A percentile compares a stretch with the other conserved stretches of the same genome.
phyloP scores from a whole-genome alignment of 2,113 vertebrate genomes.

The Scartelaos histophorus region DNA sequence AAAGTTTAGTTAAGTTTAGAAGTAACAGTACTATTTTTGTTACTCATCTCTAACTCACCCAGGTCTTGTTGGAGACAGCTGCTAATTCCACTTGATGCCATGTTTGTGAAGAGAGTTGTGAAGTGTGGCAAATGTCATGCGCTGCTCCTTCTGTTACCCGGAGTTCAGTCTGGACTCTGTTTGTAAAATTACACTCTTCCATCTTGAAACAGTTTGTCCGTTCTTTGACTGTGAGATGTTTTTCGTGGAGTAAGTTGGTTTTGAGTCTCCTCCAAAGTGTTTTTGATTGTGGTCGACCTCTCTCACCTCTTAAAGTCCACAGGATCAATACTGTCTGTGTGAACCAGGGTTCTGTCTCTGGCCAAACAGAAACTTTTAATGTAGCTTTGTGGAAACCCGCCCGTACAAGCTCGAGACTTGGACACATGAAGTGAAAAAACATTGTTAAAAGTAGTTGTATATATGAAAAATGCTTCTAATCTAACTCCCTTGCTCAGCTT shows the following conservation, averaged over 20 bases:
- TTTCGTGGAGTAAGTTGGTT: background rate
- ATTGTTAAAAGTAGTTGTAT: too few species aligned
- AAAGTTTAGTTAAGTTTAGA: too few species aligned
- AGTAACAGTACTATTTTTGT: background rate
- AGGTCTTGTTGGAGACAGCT: background rate
- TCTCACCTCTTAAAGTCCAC: constrained; percentile 6
- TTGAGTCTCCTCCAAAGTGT: background rate
- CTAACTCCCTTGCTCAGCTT: too few species aligned
- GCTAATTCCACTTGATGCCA: background rate
- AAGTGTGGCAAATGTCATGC: background rate
- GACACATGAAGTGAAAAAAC: background rate
- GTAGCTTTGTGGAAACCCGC: background rate
- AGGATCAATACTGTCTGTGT: constrained; percentile 3
- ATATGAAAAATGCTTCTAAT: too few species aligned
- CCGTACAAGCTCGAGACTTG: background rate
- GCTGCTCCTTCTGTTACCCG: background rate
- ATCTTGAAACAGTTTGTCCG: background rate
- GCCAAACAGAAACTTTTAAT: constrained; percentile 8
- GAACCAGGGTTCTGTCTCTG: constrained; percentile 1
- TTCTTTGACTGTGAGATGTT: background rate
- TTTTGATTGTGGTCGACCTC: constrained; percentile 1
- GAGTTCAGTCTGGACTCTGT: background rate
- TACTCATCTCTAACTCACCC: background rate
- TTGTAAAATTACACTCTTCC: background rate
- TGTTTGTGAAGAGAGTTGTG: background rate